Percentiles rank a stretch among this genome's conserved stretches.
Evolutionary conservation across 2,797 vertebrate genomes (phyloP).

Genomic region (Myripristis murdjan): DNA sequence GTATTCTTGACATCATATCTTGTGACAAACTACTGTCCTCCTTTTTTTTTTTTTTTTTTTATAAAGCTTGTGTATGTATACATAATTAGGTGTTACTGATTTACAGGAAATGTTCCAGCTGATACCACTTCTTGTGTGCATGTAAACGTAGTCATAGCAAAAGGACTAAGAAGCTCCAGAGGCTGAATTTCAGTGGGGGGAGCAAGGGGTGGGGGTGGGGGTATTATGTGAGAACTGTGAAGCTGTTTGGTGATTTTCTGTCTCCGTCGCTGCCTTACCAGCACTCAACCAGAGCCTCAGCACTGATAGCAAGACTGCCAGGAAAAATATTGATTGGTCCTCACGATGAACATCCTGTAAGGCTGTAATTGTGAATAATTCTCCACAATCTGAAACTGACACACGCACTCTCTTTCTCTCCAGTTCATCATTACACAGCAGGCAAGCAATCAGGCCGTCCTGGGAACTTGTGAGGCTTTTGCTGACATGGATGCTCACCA

Average conservation of each 20-base stretch:
- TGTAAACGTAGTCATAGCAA: not conserved
- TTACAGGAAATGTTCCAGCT: conserved; percentile 11
- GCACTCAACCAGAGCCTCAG: conserved; percentile 52
- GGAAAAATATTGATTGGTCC: conserved; percentile 76
- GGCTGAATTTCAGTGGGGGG: no score
- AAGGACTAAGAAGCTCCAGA: conserved; percentile 2
- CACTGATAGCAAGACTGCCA: conserved; percentile 68
- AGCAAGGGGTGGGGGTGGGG: conserved; percentile 4
- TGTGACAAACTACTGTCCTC: conserved; percentile 65
- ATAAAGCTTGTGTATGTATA: conserved; percentile 34
- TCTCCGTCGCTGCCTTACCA: conserved; percentile 51
- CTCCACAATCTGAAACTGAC: conserved; percentile 67
- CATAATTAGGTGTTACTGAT: conserved; percentile 33
- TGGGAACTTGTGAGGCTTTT: conserved; percentile 59
- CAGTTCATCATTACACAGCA: conserved; percentile 61
- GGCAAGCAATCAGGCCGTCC: conserved; percentile 65
- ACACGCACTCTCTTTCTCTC: conserved; percentile 17
- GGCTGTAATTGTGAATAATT: conserved; percentile 64
- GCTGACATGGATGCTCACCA: conserved; percentile 38
- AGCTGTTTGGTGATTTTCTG: conserved; percentile 55
- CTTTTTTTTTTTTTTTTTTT: conserved; percentile 46
- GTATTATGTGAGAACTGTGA: conserved; percentile 71
- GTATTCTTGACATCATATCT: conserved; percentile 53
- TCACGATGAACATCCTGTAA: conserved; percentile 80
- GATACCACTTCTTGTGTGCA: not conserved